Conservation (phyloP, 2,888 invertebrate species). For the Ochlodes sylvanus region DNA sequence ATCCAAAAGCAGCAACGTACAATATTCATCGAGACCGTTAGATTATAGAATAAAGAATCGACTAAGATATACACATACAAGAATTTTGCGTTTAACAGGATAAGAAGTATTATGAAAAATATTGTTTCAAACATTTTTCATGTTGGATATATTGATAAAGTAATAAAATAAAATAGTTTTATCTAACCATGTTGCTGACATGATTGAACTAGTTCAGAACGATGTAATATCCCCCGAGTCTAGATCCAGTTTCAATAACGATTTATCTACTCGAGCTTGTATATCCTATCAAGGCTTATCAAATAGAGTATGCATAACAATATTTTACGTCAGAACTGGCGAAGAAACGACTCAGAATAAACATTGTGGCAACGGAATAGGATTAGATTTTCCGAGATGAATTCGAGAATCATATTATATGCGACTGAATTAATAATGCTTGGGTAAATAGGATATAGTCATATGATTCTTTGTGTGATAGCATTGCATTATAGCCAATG, state of each 20-base stretch:
- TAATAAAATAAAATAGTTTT: conserved; percentile 19
- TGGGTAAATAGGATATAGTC: background rate
- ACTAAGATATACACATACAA: too few relatives aligned
- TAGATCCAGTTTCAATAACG: conserved; percentile 39
- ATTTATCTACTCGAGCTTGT: conserved; percentile 35
- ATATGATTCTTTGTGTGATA: too few relatives aligned
- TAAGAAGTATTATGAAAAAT: background rate
- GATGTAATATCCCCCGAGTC: conserved; percentile 38
- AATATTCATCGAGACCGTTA: too few relatives aligned
- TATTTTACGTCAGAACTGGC: conserved; percentile 32
- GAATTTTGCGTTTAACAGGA: too few relatives aligned
- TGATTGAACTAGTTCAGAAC: conserved; percentile 34
- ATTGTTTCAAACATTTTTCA: conserved; percentile 4
- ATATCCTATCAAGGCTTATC: conserved; percentile 36
- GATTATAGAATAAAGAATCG: too few relatives aligned
- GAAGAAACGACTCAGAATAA: background rate
- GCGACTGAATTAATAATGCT: background rate
- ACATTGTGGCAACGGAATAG: conserved; percentile 6
- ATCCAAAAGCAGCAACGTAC: too few relatives aligned
- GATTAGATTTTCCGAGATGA: conserved; percentile 13
- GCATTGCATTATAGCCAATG: too few relatives aligned
- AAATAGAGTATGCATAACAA: conserved; percentile 37
- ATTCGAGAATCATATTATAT: background rate
- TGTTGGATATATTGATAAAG: background rate
- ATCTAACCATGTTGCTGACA: conserved; percentile 30